Conservation (phyloP, 2,797 vertebrate species). For the Catostomus latipinnis region DNA sequence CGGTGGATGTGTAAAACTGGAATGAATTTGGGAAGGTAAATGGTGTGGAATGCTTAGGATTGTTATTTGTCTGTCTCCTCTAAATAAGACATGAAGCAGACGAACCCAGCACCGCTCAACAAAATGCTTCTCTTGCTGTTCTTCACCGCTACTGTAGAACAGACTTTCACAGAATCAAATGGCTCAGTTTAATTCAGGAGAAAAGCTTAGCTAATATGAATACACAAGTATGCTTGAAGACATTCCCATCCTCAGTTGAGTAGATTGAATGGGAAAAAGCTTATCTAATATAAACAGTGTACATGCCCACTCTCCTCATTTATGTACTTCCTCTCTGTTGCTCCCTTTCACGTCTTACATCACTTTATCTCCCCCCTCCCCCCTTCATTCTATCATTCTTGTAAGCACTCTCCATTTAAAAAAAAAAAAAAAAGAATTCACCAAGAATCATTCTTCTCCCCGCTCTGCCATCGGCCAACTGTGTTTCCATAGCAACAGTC, state of each 20-base stretch:
- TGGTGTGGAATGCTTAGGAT: conserved; percentile 10
- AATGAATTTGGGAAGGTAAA: conserved; percentile 29
- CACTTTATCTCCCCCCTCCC: conserved; percentile 62
- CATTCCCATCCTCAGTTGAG: conserved; percentile 33
- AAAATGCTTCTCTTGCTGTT: background rate
- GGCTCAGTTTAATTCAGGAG: conserved; percentile 42
- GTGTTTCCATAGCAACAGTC: conserved; percentile 60
- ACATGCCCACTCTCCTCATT: background rate
- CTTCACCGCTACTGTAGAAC: conserved; percentile 13
- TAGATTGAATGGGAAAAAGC: conserved; percentile 27
- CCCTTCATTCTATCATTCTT: conserved; percentile 17
- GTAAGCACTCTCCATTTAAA: conserved; percentile 23
- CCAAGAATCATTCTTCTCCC: conserved; percentile 47
- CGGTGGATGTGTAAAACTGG: conserved; percentile 25
- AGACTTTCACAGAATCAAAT: conserved; percentile 31
- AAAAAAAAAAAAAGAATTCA: conserved; percentile 27
- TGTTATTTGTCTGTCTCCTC: conserved; percentile 14
- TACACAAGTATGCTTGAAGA: conserved; percentile 32
- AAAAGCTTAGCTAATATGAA: conserved; percentile 10
- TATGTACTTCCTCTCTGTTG: background rate
- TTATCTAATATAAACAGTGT: conserved; percentile 22
- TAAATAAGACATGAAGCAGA: conserved; percentile 31
- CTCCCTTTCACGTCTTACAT: background rate
- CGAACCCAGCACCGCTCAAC: conserved; percentile 13
- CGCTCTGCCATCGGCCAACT: conserved; percentile 27